Base-by-base conservation (phyloP, 2,797 vertebrate species). In the Hippopotamyrus pictus region DNA sequence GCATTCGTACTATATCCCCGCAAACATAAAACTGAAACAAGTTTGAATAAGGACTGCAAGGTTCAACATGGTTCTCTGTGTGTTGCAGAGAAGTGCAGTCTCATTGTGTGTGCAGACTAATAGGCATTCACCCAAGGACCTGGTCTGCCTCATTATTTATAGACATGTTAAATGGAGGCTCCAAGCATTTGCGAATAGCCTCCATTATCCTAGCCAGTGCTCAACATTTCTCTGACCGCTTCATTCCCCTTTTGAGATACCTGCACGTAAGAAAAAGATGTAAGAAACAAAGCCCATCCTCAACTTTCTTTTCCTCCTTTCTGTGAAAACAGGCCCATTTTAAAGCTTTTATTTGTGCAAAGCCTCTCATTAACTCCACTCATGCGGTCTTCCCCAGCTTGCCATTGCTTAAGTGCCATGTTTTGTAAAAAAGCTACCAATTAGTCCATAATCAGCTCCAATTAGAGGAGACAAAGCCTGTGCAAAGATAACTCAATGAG, bases 381-480 rank as follows among this genome's bases (percentile, higher is more conserved):
- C 97, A 97, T 95, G 95, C 96, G 94, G 97, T 96, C 97, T 97
- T 94, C 93, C 95, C 95, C 92, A 91, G 95, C 95, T 97, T 95
- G 95, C 96, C 94, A 94, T 94, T 92, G 95, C 97, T 98, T 97
- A 97, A 98, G 97, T 95, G 95, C 95, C 93, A 94, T 95, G 94
- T 94, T 96, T 96, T 94, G 96, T 96, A 96, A 97, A 96, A 93
- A 97, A 97, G 96, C 96, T 96, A 97, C 97, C 98, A 99, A 99
- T 99, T 99, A 99, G 98, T 97, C 96, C 96, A 97, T 99, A 98
- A 99, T 99, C 98, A 99, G 97, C 97, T 98, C 97, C 98, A 99
- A 99, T 99, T 99, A 99, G 97, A 94, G 96, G 95, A 98, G 97
- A 99, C 98, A 99, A 99, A 99, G 95, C 96, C 96, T 92, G 97